Percentiles rank a stretch among this genome's conserved stretches.
These are phyloP conservation scores for Heliothis virescens DNA, from an alignment of 1,140 invertebrate genomes.

Conservation along the genomic window DNA sequence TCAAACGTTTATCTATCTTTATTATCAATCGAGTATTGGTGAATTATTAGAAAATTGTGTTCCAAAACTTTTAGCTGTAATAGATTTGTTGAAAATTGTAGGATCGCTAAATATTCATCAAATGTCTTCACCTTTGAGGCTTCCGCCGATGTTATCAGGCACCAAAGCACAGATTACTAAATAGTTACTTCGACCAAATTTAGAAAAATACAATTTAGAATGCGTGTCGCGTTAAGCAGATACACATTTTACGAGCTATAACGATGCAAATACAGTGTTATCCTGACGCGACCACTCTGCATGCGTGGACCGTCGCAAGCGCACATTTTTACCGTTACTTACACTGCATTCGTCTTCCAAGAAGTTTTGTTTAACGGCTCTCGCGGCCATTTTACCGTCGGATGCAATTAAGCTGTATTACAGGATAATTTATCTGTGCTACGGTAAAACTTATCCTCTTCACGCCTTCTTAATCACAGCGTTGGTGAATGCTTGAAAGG, in stretches of 20 bases:
- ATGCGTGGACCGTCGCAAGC: conserved; percentile 52
- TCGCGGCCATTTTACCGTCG: conserved; percentile 32
- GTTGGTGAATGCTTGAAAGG: neutral
- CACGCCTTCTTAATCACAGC: conserved; percentile 34
- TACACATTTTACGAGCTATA: conserved; percentile 36
- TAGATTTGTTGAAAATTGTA: no score
- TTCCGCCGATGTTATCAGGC: neutral
- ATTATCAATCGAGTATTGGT: conserved; percentile 1
- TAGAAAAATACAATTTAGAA: neutral
- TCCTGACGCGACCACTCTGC: conserved; percentile 51
- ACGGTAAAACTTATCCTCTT: conserved; percentile 33
- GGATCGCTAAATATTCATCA: no score
- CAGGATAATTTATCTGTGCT: conserved; percentile 44
- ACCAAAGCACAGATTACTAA: no score
- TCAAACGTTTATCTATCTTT: conserved; percentile 23
- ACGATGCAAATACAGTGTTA: conserved; percentile 46
- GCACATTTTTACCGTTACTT: conserved; percentile 57
- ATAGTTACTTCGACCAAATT: neutral
- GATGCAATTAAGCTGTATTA: conserved; percentile 42
- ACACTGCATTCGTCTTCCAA: conserved; percentile 58
- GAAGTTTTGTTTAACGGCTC: conserved; percentile 56
- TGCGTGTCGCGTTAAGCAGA: conserved; percentile 5
- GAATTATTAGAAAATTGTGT: neutral
- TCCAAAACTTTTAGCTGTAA: neutral
- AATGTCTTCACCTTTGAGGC: conserved; percentile 18